Percentiles rank a stretch among this genome's conserved stretches.
These are phyloP conservation scores for Dendrocopos noguchii DNA, from an alignment of 2,113 vertebrate species.

Conservation along the genomic window DNA sequence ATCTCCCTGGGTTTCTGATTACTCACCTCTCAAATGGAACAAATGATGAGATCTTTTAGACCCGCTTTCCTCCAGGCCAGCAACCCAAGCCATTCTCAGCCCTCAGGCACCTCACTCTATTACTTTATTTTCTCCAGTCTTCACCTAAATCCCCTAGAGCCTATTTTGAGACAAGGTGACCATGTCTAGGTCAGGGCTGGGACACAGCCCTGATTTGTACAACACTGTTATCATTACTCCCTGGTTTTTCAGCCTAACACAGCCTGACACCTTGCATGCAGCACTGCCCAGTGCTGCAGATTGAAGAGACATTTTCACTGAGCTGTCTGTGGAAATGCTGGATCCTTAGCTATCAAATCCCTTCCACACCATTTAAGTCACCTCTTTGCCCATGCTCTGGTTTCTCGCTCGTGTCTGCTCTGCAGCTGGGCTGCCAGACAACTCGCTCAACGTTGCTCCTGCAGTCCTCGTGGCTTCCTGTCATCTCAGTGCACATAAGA, in stretches of 20 bases:
- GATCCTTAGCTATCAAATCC: not conserved
- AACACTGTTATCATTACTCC: not conserved
- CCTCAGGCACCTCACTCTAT: not conserved
- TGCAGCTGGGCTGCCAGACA: not conserved
- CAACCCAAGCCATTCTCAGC: not conserved
- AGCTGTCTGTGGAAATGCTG: not conserved
- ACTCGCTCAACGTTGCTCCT: not conserved
- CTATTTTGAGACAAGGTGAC: not conserved
- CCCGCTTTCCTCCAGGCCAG: not conserved
- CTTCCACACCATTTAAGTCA: not conserved
- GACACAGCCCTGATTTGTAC: not conserved
- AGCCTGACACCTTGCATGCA: not conserved
- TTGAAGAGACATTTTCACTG: not conserved
- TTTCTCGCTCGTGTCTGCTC: not conserved
- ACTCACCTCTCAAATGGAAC: not conserved
- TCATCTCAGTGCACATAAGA: not conserved
- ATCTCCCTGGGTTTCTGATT: not conserved
- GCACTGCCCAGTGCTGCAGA: not conserved
- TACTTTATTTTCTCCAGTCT: not conserved
- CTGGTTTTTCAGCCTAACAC: not conserved
- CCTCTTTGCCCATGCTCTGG: accelerated
- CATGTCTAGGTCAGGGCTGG: not conserved
- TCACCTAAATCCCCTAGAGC: not conserved
- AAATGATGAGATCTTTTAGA: not conserved
- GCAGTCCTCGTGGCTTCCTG: not conserved